Evolutionary conservation across 2,113 vertebrate genomes (phyloP), one percentile per base, ranked within the genome.

Genomic region (Sarotherodon lohbergeri): DNA sequence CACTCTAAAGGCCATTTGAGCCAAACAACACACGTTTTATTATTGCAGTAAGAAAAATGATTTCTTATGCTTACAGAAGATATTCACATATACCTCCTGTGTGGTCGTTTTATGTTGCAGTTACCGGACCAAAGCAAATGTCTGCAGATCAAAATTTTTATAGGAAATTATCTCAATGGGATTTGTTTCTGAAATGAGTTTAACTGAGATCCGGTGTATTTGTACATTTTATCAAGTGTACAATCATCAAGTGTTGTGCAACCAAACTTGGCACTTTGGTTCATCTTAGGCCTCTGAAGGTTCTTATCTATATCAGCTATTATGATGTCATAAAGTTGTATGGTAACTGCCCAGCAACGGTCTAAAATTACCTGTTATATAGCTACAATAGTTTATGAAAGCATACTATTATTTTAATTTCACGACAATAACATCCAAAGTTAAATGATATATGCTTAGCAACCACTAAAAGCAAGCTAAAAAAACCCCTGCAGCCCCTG

Each of bases 291-390:
- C 24, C 9, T 46, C 22, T 48, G 68, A 46, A 46, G 41, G 68
- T 48, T 48, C 24, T 29, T 46, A 48, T 0, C 0, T 48, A 76
- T 76, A 48, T 48, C 9, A 29, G 24, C 24, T 76, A 0, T 76
- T 29, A 48, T 29, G 43, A 76, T 76, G 43, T 50, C 24, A 76
- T 76, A 5, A 76, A 46, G 22, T 76, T 29, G 5, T 6, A 4
- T 29, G 22, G 68, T 46, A 46, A 0, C 1, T 8, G 0, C 13
- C 39, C 5, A 46, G 41, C 41, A 43, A 43, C 6, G 0, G 63
- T 41, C 19, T 68, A 13, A 68, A 41, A 68, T 39, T 2, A 68
- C 34, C 11, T 7, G 0, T 22, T 0, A 68, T 39, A 68, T 13
- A 41, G 19, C 63, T 68, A 39, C 34, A 68, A 41, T n/a, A 66